Evolutionary conservation across 2,888 invertebrate species (phyloP), one percentile per base, ranked within the genome.

Genomic region (Caenorhabditis sulstoni): DNA sequence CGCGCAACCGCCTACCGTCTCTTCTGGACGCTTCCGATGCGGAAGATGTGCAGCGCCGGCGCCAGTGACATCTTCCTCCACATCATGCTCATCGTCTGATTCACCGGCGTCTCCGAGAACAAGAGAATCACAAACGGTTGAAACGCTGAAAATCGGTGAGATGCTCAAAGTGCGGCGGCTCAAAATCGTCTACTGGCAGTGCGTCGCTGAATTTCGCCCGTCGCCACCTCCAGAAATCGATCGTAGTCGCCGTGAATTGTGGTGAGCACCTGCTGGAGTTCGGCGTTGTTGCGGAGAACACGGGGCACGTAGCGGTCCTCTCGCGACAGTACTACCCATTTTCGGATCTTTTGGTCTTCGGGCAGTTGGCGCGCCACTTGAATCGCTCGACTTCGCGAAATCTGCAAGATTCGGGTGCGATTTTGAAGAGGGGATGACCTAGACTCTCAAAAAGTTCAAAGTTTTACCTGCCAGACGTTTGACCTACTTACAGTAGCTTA

Each of bases 51-150:
- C 14, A 83, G 52, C 5, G 79, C 73, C 1, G 76, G 75, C 2
- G 79, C 66, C 41, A 74, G 22, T 9, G 80, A 80, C 9, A 74
- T 79, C 8, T 50, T 61, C 35, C 79, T 80, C 83, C 83, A 83
- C 35, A 65, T 52, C 2, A 71, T 49, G 2, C 61, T 79, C 53
- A 81, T 52, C 5, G 66, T 61, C 62, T 53, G 70, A 37, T 81
- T 68, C 11, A 78, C 66, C 8, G 70, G 75, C 22, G 44, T 73
- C 41, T 83, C 83, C 23, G 83, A 75, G 47, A 83, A 83, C 3
- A 83, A 41, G 1, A 83, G 58, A 16, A 81, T 77, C 14, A 83
- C 78, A 16, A 83, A 62, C n/a, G 81, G 80, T 55, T 81, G 78
- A 22, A 61, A 78, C 7, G 73, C 81, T 77, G 50, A 16, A 67